Percentiles rank a stretch among this genome's conserved stretches.
Conservation (phyloP, 2,797 vertebrate genomes). For the Pipistrellus pygmaeus region DNA sequence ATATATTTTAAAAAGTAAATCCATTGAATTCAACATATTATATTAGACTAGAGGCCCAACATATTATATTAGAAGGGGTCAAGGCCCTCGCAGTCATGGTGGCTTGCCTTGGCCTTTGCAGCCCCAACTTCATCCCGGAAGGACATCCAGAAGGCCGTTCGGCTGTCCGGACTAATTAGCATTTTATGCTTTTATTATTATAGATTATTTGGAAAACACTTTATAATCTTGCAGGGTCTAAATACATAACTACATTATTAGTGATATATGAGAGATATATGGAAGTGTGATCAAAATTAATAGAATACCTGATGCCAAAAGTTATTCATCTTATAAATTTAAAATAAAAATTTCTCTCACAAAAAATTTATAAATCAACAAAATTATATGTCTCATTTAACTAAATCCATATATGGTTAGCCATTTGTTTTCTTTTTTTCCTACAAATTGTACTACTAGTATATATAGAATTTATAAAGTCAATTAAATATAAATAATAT, state of each 20-base stretch:
- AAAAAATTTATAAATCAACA: neutral
- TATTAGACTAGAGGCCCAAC: neutral
- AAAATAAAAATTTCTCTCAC: neutral
- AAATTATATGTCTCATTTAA: neutral
- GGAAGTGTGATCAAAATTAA: neutral
- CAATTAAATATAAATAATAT: constrained; percentile 37
- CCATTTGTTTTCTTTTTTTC: neutral
- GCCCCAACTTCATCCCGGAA: too few relatives aligned
- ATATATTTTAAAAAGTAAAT: neutral
- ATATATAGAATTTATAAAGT: neutral
- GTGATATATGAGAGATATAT: neutral
- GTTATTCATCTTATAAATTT: neutral
- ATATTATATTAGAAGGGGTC: too few relatives aligned
- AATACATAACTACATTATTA: constrained; percentile 18
- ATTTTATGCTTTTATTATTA: too few relatives aligned
- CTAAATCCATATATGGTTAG: neutral
- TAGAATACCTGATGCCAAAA: constrained; percentile 32
- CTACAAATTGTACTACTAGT: neutral
- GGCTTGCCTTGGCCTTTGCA: too few relatives aligned
- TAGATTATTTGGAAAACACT: constrained; percentile 23
- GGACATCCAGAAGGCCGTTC: too few relatives aligned
- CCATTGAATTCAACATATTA: neutral
- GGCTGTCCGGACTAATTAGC: too few relatives aligned
- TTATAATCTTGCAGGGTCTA: neutral
- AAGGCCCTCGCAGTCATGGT: too few relatives aligned